Base-by-base conservation (phyloP, 2,797 vertebrate genomes). In the Brachyrhaphis roseni region DNA sequence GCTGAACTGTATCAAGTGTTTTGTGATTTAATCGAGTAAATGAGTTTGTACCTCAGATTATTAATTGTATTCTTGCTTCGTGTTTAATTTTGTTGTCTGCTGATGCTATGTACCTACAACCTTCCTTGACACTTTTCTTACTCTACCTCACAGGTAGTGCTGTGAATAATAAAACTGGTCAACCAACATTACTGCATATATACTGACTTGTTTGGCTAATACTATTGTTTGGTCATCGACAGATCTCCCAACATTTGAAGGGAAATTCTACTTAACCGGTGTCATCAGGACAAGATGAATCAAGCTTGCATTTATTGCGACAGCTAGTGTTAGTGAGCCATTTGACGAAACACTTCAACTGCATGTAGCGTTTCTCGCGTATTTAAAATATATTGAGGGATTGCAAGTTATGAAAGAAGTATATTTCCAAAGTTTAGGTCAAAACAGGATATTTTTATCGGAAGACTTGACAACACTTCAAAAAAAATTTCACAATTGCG, bases 401-500 rank as follows among this genome's bases (percentile, higher is more conserved):
- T 45, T 31, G 41, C 8, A 36, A 49, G 20, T 11, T 41, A 57
- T 26, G 20, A 73, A 28, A 57, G 39, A 4, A 39, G 53, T 6
- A 8, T 43, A 57, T 23, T 72, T 10, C 28, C 23, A 59, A 43
- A 51, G 59, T 51, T 68, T 70, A 8, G 13, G 18, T 79, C 31
- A 62, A 77, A 77, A 47, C 34, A 43, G 15, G 43, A 74, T 20
- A 36, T 23, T 72, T 39, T 49, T 1, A 31, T 83, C 36, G 72
- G 23, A 78, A 79, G 72, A 15, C 53, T 59, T 8, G 47, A 80
- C 72, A 43, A 31, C 53, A 64, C 43, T 55, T 80, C 31, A 64
- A 74, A 70, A n/a, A 36, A 72, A 7, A n/a, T 1, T 1, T n/a
- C n/a, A 64, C 78, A 75, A 72, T 75, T 57, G 78, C 79, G 64